Evolutionary conservation across 2,888 invertebrate genomes (phyloP).

Genomic region (Torymus aiolomorphi): DNA sequence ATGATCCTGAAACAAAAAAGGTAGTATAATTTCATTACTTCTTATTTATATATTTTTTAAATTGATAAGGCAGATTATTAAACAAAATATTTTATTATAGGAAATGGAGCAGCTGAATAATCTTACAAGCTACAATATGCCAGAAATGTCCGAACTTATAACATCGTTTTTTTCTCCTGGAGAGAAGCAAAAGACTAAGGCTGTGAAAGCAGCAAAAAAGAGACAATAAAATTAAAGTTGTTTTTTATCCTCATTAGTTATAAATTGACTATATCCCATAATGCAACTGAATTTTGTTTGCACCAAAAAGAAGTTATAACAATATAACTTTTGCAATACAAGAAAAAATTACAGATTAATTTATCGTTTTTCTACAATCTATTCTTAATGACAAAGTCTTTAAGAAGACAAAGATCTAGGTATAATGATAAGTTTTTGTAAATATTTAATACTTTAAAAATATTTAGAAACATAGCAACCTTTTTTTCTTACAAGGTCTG

Average conservation of each 20-base stretch:
- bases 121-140: constrained; percentile 89
- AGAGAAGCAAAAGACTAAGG: constrained; percentile 77
- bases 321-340: constrained; percentile 19
- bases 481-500: not conserved
- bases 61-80: constrained; percentile 31
- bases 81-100: constrained; percentile 66
- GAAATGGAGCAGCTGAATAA: constrained; percentile 94
- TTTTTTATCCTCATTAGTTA: constrained; percentile 24
- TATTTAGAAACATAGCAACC: not conserved
- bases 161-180: constrained; percentile 90
- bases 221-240: constrained; percentile 67
- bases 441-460: constrained; percentile 28
- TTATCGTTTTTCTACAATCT: constrained; percentile 39
- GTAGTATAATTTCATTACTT: constrained; percentile 69
- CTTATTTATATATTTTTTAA: constrained; percentile 10
- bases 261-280: constrained; percentile 14
- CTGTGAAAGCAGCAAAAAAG: constrained; percentile 75
- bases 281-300: constrained; percentile 27
- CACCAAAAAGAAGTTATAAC: constrained; percentile 4
- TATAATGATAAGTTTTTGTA: constrained; percentile 31
- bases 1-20: constrained; percentile 97
- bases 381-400: not conserved
- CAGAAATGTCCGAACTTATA: constrained; percentile 96
- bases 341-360: constrained; percentile 19
- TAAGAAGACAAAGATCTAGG: not conserved